Evolutionary conservation across 2,797 vertebrate genomes (phyloP), one percentile per base, ranked within the genome.

Genomic region (Orientallactaga sibirica): DNA sequence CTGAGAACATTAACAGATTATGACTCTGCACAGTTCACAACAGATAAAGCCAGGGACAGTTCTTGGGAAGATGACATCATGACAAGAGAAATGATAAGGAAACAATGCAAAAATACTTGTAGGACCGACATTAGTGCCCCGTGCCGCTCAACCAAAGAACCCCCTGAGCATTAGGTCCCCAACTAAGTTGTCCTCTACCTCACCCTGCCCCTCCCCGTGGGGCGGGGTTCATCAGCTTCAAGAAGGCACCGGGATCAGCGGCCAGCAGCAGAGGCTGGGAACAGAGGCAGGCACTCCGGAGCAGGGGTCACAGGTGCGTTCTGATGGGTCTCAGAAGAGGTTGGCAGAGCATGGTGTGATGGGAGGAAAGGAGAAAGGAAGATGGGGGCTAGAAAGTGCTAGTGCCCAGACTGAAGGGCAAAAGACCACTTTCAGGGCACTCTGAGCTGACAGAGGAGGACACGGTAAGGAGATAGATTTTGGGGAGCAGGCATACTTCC

Each of bases 121-220:
- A 43, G n/a, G 8, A 3, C 43, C 6, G 11, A 20, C 16, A 7
- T 25, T 62, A 29, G 61, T 4, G 5, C 29, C 41, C 61, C 0
- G 14, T 37, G 5, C 24, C 67, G 41, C 20, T 64, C 41, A 11
- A 11, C 25, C 3, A 55, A 6, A 37, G 71, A 91, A 33, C 25
- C 77, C 68, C 83, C 67, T 48, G 76, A 75, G 64, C 64, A 1
- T 0, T 1, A 43, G 43, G 58, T 75, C 82, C 68, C 37, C 67
- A 87, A 64, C 66, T 64, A 5, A 75, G 16, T 24, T 15, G 3
- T 75, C 75, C 74, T 70, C 12, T 24, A 37, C 79, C 82, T 86
- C 91, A 22, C 88, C 64, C 80, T 61, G 93, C 37, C 88, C 96
- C 95, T 96, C 94, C 96, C 94, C 86, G 37, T 14, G 66, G 96